These are phyloP conservation scores for Cosmorhoe ocellata DNA, from an alignment of 2,888 invertebrate species.

Conservation along the genomic window DNA sequence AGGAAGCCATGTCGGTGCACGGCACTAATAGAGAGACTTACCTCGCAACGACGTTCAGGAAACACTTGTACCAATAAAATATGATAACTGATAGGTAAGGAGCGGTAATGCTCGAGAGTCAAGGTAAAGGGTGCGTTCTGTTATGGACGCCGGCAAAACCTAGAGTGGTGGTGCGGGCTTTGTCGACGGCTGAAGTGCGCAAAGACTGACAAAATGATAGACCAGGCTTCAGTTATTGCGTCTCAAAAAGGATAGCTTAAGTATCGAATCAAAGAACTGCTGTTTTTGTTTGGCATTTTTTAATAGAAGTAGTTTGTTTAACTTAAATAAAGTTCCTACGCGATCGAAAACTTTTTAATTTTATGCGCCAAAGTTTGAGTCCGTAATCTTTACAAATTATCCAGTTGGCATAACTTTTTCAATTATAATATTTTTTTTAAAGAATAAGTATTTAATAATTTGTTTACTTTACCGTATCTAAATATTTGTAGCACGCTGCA, in stretches of 20 bases:
- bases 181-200: conserved; percentile 64
- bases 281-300: no score
- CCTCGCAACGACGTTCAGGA: conserved; percentile 40
- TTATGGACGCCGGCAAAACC: conserved; percentile 68
- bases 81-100: conserved; percentile 16
- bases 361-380: no score
- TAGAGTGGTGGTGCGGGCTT: conserved; percentile 73
- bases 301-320: no score
- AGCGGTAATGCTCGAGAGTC: conserved; percentile 20
- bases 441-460: conserved; percentile 7
- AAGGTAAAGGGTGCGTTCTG: conserved; percentile 59
- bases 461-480: conserved; percentile 50
- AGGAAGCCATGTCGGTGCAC: conserved; percentile 58
- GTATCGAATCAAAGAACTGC: not conserved
- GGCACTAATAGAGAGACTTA: conserved; percentile 43
- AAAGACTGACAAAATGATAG: conserved; percentile 42
- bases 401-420: no score
- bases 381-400: no score
- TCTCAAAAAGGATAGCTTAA: not conserved
- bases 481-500: conserved; percentile 55
- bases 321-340: no score
- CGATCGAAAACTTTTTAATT: no score
- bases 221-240: conserved; percentile 19
- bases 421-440: no score
- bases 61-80: conserved; percentile 40